Evolutionary conservation across 1,140 invertebrate genomes (phyloP).

Genomic region (Hycleus cichorii): DNA sequence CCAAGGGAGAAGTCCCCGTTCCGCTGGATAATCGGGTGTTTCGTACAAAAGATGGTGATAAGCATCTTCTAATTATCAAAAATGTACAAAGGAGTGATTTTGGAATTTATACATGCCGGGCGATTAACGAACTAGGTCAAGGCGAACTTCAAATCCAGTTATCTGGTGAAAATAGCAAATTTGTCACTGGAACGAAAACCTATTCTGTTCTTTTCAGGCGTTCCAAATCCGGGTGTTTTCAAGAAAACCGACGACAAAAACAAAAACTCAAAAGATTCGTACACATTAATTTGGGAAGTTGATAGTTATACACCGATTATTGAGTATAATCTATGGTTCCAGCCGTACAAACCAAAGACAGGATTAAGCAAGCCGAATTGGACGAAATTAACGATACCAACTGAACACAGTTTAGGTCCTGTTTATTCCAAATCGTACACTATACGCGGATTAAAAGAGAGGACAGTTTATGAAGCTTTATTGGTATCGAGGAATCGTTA

Average conservation of each 20-base stretch:
- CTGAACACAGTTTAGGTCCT: constrained; percentile 53
- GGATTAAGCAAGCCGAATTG: constrained; percentile 47
- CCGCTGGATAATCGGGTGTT: constrained; percentile 51
- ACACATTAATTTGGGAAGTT: constrained; percentile 67
- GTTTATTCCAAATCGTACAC: constrained; percentile 61
- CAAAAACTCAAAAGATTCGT: constrained; percentile 42
- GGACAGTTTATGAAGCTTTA: constrained; percentile 60
- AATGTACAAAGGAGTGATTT: constrained; percentile 62
- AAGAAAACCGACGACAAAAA: constrained; percentile 45
- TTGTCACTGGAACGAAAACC: not conserved
- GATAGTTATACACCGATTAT: constrained; percentile 67
- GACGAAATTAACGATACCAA: constrained; percentile 61
- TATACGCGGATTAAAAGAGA: constrained; percentile 55
- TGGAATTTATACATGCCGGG: constrained; percentile 69
- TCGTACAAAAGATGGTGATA: constrained; percentile 48
- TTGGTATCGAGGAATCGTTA: constrained; percentile 63
- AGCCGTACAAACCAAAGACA: constrained; percentile 41
- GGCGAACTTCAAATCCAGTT: constrained; percentile 37
- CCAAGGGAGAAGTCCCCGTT: constrained; percentile 49
- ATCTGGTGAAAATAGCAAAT: constrained; percentile 28
- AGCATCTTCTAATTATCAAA: constrained; percentile 59
- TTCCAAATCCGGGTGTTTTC: constrained; percentile 54
- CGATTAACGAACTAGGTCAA: constrained; percentile 61
- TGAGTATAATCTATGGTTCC: constrained; percentile 62
- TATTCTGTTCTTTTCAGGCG: constrained; percentile 36